A percentile compares a stretch with the other conserved stretches of the same genome.
phyloP scores from a whole-genome alignment of 2,888 invertebrate species.

The Arge pagana region DNA sequence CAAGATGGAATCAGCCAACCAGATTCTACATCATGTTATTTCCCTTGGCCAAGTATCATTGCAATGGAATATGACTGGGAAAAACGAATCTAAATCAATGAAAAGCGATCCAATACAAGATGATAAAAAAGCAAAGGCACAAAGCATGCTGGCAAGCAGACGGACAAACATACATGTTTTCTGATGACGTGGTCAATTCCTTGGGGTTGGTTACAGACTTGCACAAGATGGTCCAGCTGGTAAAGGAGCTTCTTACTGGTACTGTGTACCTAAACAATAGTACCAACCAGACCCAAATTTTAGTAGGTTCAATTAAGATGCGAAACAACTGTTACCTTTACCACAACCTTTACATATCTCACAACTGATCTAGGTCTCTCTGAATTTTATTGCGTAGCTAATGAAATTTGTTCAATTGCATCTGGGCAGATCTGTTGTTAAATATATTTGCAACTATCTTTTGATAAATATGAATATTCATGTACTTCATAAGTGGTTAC shows the following conservation, averaged over 20 bases:
- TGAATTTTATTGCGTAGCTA: not conserved
- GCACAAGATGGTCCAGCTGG: constrained; percentile 93
- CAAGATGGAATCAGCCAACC: no score
- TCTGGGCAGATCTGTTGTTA: no score
- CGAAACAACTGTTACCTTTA: constrained; percentile 20
- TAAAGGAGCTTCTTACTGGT: constrained; percentile 95
- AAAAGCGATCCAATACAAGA: not conserved
- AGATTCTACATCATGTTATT: no score
- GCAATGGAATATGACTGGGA: no score
- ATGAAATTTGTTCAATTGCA: no score
- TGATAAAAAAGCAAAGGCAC: constrained; percentile 3
- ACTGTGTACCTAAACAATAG: constrained; percentile 77
- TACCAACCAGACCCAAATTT: constrained; percentile 41
- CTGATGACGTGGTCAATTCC: constrained; percentile 71
- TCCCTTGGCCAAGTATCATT: no score
- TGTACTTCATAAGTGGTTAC: no score
- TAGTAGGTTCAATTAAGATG: constrained; percentile 29
- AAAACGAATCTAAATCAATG: not conserved
- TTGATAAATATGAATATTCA: no score
- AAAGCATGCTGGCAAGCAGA: constrained; percentile 36
- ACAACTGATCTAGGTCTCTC: constrained; percentile 1
- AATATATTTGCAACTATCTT: no score
- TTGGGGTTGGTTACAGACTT: constrained; percentile 89
- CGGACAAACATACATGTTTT: constrained; percentile 71
- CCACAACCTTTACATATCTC: constrained; percentile 15